Percentiles rank a stretch among this genome's conserved stretches.
Evolutionary conservation across 1,140 invertebrate genomes (phyloP).

Genomic region (Drosophila takahashii): DNA sequence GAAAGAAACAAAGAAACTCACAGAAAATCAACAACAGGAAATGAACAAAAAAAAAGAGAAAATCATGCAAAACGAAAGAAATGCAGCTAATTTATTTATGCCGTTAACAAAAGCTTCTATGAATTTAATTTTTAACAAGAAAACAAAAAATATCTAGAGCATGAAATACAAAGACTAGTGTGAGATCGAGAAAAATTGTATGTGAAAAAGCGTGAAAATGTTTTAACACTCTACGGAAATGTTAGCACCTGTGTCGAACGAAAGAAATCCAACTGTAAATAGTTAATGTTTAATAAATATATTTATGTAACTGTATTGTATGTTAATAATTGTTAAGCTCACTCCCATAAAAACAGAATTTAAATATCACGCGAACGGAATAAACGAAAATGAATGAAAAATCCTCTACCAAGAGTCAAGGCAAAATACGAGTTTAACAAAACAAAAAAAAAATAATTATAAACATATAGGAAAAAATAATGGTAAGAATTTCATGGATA

Average conservation of each 20-base stretch:
- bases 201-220: slow-evolving; percentile 37
- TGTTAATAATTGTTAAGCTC: slow-evolving; percentile 76
- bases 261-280: slow-evolving; percentile 54
- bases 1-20: slow-evolving; percentile 38
- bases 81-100: slow-evolving; percentile 66
- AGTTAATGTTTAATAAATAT: slow-evolving; percentile 71
- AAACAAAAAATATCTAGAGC: slow-evolving; percentile 46
- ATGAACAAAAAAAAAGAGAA: slow-evolving; percentile 8
- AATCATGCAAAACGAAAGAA: slow-evolving; percentile 28
- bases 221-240: slow-evolving; percentile 40
- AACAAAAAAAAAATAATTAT: slow-evolving; percentile 14
- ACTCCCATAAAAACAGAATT: slow-evolving; percentile 45
- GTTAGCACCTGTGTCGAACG: slow-evolving; percentile 14
- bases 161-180: slow-evolving; percentile 31
- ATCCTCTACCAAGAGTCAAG: slow-evolving; percentile 18
- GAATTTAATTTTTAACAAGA: slow-evolving; percentile 74
- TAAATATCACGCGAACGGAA: slow-evolving; percentile 36
- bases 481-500: slow-evolving; percentile 14
- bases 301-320: slow-evolving; percentile 71
- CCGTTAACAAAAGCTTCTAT: slow-evolving; percentile 76
- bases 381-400: slow-evolving; percentile 26
- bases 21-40: slow-evolving; percentile 32
- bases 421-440: slow-evolving; percentile 52
- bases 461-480: slow-evolving; percentile 32
- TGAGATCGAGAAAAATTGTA: slow-evolving; percentile 8